These are phyloP conservation scores for Artibeus lituratus DNA, from an alignment of 2,797 vertebrate species.

Conservation along the genomic window DNA sequence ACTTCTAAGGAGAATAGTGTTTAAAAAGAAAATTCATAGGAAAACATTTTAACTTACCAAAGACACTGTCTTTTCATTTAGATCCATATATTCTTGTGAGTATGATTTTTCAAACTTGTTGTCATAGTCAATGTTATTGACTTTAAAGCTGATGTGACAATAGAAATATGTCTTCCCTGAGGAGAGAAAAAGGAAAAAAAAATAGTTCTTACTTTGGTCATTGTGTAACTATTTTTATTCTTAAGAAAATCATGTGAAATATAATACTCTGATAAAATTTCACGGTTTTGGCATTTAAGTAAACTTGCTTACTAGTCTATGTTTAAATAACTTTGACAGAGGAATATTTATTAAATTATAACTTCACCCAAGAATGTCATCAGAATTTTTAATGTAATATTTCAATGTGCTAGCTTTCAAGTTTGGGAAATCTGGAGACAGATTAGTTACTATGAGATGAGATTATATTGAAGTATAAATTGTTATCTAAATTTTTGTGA, in stretches of 20 bases:
- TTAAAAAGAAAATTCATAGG: background rate
- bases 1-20: background rate
- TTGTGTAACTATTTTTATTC: background rate
- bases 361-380: background rate
- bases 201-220: background rate
- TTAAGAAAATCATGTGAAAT: background rate
- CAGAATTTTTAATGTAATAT: conserved; percentile 4
- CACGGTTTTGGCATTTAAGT: background rate
- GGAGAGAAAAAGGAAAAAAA: conserved; percentile 11
- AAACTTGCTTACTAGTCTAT: background rate
- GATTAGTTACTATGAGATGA: conserved; percentile 5
- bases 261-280: background rate
- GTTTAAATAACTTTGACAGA: background rate
- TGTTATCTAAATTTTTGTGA: conserved; percentile 21
- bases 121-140: conserved; percentile 62
- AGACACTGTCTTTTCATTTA: conserved; percentile 52
- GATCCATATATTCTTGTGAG: conserved; percentile 63
- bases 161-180: conserved; percentile 63
- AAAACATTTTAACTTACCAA: conserved; percentile 62
- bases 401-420: conserved; percentile 24
- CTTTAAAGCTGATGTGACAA: conserved; percentile 66
- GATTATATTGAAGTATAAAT: background rate
- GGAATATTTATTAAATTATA: conserved; percentile 1
- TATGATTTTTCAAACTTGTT: conserved; percentile 65
- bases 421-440: background rate